Conservation (phyloP, 2,113 vertebrate genomes). For the Paradisaea rubra region DNA sequence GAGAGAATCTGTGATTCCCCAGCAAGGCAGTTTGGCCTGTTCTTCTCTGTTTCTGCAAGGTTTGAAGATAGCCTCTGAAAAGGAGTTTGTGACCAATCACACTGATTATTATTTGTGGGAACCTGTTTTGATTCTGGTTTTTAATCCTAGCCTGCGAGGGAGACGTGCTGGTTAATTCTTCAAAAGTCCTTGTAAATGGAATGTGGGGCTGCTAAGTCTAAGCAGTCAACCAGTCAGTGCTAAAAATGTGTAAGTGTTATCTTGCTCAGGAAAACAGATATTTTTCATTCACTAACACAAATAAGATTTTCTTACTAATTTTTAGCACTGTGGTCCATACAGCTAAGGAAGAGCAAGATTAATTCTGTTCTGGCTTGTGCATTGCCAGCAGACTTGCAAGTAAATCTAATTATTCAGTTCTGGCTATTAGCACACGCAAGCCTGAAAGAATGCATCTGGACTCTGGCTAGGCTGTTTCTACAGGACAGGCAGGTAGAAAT, state of each 20-base stretch:
- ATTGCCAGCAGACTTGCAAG: conserved; percentile 12
- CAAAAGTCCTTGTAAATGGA: background rate
- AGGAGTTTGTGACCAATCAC: background rate
- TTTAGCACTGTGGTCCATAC: background rate
- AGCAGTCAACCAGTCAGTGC: background rate
- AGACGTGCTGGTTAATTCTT: background rate
- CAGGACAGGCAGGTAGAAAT: background rate
- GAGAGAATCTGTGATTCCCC: background rate
- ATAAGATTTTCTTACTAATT: conserved; percentile 15
- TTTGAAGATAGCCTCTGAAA: background rate
- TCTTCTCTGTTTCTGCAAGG: background rate
- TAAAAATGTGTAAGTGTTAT: background rate
- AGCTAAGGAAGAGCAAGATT: background rate
- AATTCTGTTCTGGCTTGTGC: conserved; percentile 5
- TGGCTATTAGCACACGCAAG: background rate
- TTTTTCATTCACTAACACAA: conserved; percentile 19
- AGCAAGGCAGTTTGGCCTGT: background rate
- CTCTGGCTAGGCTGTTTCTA: background rate
- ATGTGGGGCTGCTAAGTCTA: background rate
- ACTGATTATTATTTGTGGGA: background rate
- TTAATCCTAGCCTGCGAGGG: background rate
- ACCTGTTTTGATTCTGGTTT: background rate
- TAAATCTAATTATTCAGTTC: conserved; percentile 24
- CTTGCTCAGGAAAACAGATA: background rate
- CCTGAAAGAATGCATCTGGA: conserved; percentile 15